Base-by-base conservation (phyloP, 2,888 invertebrate genomes). In the Strigamia crassipes region DNA sequence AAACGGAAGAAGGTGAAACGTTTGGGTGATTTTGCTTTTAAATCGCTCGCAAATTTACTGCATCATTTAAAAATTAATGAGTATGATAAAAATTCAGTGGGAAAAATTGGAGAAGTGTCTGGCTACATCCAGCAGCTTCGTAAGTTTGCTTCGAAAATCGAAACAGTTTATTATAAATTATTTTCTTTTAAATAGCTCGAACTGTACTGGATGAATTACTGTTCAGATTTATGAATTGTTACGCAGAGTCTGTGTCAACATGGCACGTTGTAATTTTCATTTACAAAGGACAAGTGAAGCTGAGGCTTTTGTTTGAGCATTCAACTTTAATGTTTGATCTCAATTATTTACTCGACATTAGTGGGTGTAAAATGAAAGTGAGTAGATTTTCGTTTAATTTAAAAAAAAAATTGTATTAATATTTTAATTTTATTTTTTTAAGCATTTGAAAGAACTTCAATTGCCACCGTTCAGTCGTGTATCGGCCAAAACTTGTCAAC, bases 21-120 rank as follows among this genome's bases (percentile, higher is more conserved):
- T 56, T 56, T 56, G 56, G 56, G 18, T 56, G 56, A 56, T 56
- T 56, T 56, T 56, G 56, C 56, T n/a, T 56, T n/a, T 56, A 56
- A 56, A 56, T 18, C 56, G 8, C 56, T 56, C n/a, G 56, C 56
- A 8, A 56, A 56, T 56, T 18, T 18, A 56, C 5, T 56, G n/a
- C 56, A 56, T 56, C 56, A 18, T 9, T 18, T 56, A 9, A 56
- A 56, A 56, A 56, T 56, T 18, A 18, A 56, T 56, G 56, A 56
- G 18, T n/a, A 56, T n/a, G 56, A 18, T 18, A 56, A 56, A 18
- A 56, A 56, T n/a, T 56, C 56, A 56, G 18, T 56, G 56, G n/a
- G n/a, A 9, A 18, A 56, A 56, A 56, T 56, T 56, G 56, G 18
- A 56, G 18, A n/a, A n/a, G 18, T 56, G 8, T 56, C 56, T 56